Conservation (phyloP, 2,888 invertebrate species). For the Iselma pallidipennis region DNA sequence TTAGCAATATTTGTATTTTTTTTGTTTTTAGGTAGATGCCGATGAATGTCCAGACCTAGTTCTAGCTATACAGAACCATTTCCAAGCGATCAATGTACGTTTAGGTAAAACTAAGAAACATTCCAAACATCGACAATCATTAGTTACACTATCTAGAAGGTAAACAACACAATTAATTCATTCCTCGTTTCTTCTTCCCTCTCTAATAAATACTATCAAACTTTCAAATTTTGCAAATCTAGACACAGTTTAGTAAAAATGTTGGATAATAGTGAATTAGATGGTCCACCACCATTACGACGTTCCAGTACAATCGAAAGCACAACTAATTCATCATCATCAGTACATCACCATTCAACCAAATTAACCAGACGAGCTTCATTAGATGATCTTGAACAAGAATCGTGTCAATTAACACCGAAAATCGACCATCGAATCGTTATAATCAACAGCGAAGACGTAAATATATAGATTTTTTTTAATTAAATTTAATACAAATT, state of each 20-base stretch:
- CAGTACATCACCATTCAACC: constrained; percentile 41
- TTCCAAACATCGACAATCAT: constrained; percentile 83
- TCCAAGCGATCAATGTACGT: constrained; percentile 81
- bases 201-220: not conserved
- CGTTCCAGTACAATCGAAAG: constrained; percentile 56
- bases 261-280: constrained; percentile 70
- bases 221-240: constrained; percentile 7
- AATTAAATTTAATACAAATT: not conserved
- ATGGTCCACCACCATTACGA: constrained; percentile 73
- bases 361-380: constrained; percentile 73
- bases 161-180: too few species aligned
- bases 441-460: constrained; percentile 74
- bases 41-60: constrained; percentile 86
- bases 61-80: constrained; percentile 86
- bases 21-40: constrained; percentile 70
- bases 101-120: constrained; percentile 70
- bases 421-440: constrained; percentile 81
- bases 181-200: not conserved
- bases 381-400: constrained; percentile 79
- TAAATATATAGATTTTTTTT: constrained; percentile 47
- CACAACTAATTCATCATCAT: constrained; percentile 40
- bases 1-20: not conserved
- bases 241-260: constrained; percentile 80
- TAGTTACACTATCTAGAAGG: constrained; percentile 80
- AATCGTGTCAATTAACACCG: constrained; percentile 80